Percentiles rank a stretch among this genome's conserved stretches.
Evolutionary conservation across 2,888 invertebrate species (phyloP).

Genomic region (Agonum fuliginosum): DNA sequence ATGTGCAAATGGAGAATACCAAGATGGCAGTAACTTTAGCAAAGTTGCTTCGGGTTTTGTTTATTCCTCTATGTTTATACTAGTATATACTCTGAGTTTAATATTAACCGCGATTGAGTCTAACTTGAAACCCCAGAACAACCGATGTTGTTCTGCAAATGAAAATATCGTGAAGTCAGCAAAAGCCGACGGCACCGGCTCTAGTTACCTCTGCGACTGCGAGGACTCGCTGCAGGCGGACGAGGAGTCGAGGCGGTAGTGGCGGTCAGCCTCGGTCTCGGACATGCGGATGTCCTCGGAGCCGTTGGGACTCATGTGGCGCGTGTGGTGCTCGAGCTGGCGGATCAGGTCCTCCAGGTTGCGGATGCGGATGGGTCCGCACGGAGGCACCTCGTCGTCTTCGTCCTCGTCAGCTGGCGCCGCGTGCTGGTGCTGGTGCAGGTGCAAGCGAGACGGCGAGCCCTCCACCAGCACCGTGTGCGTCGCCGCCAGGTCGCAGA

Average conservation of each 20-base stretch:
- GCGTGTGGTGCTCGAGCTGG: constrained; percentile 90
- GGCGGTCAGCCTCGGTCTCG: constrained; percentile 92
- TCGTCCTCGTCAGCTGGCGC: constrained; percentile 77
- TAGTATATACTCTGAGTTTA: too few species aligned
- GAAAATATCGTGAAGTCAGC: too few species aligned
- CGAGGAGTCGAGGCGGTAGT: constrained; percentile 87
- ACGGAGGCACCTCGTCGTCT: constrained; percentile 85
- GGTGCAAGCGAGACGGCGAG: constrained; percentile 68
- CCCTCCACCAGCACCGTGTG: constrained; percentile 75
- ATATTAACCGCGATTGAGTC: too few species aligned
- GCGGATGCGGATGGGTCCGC: constrained; percentile 91
- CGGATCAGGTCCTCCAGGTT: constrained; percentile 93
- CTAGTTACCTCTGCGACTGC: constrained; percentile 83
- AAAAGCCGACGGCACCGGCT: too few species aligned
- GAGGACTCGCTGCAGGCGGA: constrained; percentile 84
- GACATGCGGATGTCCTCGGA: constrained; percentile 93
- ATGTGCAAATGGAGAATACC: too few species aligned
- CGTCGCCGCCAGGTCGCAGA: constrained; percentile 82
- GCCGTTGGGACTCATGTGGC: constrained; percentile 93
- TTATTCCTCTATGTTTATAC: too few species aligned
- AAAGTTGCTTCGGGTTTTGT: too few species aligned
- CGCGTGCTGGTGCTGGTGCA: constrained; percentile 70
- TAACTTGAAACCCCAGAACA: too few species aligned
- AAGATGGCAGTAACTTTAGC: too few species aligned
- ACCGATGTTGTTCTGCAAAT: too few species aligned